phyloP scores from a whole-genome alignment of 92 coral and sea anemone genomes.

The Porites rus region DNA sequence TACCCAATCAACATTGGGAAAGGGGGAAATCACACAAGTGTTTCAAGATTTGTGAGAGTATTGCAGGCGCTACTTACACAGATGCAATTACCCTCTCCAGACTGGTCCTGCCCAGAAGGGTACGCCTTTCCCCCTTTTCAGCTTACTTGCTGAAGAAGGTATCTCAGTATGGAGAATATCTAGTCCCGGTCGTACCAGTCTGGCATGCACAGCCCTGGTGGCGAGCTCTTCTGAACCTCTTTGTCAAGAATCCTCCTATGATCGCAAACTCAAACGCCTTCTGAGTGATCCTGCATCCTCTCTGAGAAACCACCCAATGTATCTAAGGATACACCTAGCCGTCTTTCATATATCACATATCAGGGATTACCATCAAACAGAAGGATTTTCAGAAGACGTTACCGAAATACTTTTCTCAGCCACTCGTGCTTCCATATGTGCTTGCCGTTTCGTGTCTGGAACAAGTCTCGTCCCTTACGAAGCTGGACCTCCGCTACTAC shows the following conservation, averaged over 20 bases:
- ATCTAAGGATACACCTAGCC: slow-evolving; percentile 1
- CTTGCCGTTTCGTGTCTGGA: slow-evolving; percentile 53
- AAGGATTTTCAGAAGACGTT: slow-evolving; percentile 50
- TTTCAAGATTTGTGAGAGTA: too few relatives aligned
- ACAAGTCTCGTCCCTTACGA: slow-evolving; percentile 57
- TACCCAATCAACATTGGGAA: too few relatives aligned
- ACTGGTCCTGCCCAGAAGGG: slow-evolving; percentile 33
- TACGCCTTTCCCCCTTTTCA: slow-evolving; percentile 57
- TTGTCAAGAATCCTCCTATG: slow-evolving; percentile 20
- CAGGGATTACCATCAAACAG: slow-evolving; percentile 54
- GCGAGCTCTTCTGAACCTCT: slow-evolving; percentile 40
- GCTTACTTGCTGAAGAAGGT: slow-evolving; percentile 44
- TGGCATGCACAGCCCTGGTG: slow-evolving; percentile 54
- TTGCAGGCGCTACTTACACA: slow-evolving; percentile 18
- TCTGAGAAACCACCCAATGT: slow-evolving; percentile 5
- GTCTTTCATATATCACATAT: slow-evolving; percentile 26
- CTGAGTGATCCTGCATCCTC: slow-evolving; percentile 34
- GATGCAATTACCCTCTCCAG: not conserved
- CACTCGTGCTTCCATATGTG: slow-evolving; percentile 63
- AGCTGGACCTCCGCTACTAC: slow-evolving; percentile 41
- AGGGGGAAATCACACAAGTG: too few relatives aligned
- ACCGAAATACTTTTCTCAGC: slow-evolving; percentile 55
- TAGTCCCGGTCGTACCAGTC: slow-evolving; percentile 41
- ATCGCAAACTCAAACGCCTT: slow-evolving; percentile 5
- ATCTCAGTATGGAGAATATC: slow-evolving; percentile 35